Evolutionary conservation across 35 echinoderm and acorn worm genomes (phyloP).

Genomic region (Ptychodera flava): DNA sequence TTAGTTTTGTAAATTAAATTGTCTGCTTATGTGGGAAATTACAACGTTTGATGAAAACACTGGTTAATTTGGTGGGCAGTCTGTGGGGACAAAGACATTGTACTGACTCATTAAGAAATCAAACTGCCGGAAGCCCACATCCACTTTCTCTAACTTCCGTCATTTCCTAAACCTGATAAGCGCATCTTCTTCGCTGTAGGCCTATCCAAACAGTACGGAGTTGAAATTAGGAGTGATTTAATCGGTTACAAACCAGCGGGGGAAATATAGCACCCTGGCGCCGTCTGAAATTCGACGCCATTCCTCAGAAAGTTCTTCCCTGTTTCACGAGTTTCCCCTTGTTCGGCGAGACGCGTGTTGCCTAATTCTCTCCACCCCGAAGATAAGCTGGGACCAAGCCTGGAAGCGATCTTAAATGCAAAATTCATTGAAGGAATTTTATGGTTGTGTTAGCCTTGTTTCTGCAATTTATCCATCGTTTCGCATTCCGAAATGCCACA

Average conservation of each 20-base stretch:
- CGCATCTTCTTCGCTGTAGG: background rate
- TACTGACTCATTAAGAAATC: too few relatives aligned
- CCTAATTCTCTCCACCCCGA: background rate
- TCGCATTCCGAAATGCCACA: background rate
- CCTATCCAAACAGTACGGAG: background rate
- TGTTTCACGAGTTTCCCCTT: background rate
- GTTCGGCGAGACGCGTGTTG: background rate
- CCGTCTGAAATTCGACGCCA: background rate
- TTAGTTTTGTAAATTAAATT: too few relatives aligned
- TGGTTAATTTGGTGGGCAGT: too few relatives aligned
- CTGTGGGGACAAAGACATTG: too few relatives aligned
- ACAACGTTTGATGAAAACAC: too few relatives aligned
- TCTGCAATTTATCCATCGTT: background rate
- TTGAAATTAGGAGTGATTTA: background rate
- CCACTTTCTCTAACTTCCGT: background rate
- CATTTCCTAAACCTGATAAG: background rate
- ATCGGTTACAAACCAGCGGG: background rate
- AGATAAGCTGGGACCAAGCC: background rate
- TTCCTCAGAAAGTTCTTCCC: background rate
- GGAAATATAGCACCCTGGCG: background rate
- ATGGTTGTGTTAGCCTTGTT: background rate
- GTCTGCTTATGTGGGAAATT: too few relatives aligned
- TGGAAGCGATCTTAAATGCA: background rate
- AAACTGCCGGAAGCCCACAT: background rate
- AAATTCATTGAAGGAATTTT: background rate